Evolutionary conservation across 2,797 vertebrate species (phyloP), one percentile per base, ranked within the genome.

Genomic region (Enteromius argenteus): DNA sequence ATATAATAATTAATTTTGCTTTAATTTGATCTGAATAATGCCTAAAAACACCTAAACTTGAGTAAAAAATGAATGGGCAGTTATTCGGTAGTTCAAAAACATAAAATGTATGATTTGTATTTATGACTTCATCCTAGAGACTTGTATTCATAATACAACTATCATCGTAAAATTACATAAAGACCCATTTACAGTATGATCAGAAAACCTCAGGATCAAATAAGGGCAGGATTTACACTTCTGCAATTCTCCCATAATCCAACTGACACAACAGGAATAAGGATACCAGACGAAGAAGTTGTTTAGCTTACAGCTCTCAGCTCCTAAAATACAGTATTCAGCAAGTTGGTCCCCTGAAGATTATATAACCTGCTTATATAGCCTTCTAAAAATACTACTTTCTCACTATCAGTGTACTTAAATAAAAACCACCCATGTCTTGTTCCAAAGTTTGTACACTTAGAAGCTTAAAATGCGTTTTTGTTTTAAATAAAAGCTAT

Each of bases 271-370:
- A 32, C 79, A 23, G 27, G 19, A 81, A 73, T 62, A 73, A 62
- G 42, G 58, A 81, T 15, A 32, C 46, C 21, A 72, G 67, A 27
- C 1, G 17, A 2, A 64, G 21, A 73, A 81, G 58, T 75, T 30
- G 37, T 75, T 27, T 39, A 73, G 75, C 84, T 83, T 66, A 79
- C 49, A 79, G 84, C 77, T 84, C 82, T 84, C 53, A 23, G 32
- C 37, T 42, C 32, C 91, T 91, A 86, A 90, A 84, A 84, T 85
- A 77, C 74, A 35, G 72, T 64, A 62, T 60, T 42, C 81, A 75
- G 44, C 71, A 72, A 67, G n/a, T 19, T 74, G 11, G 21, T 81
- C 56, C 14, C 14, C 21, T 30, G 21, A 67, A 21, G 71, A 39
- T 53, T 83, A 83, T 66, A 66, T 62, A 73, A 75, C 42, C 56